Percentiles rank a stretch among this genome's conserved stretches.
Evolutionary conservation across 2,113 vertebrate genomes (phyloP).

Genomic region (Triplophysa tibetana): DNA sequence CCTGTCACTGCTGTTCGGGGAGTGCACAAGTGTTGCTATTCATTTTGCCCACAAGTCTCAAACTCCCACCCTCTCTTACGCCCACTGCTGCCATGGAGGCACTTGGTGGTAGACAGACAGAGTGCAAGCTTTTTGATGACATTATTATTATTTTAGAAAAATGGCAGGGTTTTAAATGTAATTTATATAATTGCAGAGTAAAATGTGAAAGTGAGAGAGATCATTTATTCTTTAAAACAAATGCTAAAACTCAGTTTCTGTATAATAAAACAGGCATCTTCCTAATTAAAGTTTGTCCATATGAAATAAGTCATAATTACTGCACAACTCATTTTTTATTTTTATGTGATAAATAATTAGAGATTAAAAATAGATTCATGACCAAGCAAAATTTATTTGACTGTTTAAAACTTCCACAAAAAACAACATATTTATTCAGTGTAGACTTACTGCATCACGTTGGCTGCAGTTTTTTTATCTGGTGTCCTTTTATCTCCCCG

Average conservation of each 20-base stretch:
- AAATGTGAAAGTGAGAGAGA: too few relatives aligned
- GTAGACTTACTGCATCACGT: neutral
- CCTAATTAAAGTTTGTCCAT: neutral
- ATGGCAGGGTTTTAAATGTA: neutral
- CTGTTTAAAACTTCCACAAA: neutral
- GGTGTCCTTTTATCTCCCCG: constrained; percentile 25
- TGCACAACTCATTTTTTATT: too few relatives aligned
- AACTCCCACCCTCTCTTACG: constrained; percentile 20
- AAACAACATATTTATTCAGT: neutral
- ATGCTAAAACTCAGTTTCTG: too few relatives aligned
- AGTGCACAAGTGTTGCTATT: constrained; percentile 28
- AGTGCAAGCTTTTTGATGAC: constrained; percentile 3
- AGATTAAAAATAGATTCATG: too few relatives aligned
- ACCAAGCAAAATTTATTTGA: neutral
- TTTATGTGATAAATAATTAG: too few relatives aligned
- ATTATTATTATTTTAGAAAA: constrained; percentile 20
- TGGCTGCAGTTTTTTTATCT: neutral
- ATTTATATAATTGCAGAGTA: neutral
- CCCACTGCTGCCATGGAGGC: constrained; percentile 7
- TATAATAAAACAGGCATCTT: neutral
- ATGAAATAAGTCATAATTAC: too few relatives aligned
- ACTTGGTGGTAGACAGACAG: neutral
- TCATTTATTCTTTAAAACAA: too few relatives aligned
- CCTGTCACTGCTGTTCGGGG: constrained; percentile 26
- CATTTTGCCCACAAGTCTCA: constrained; percentile 31